Base-by-base conservation (phyloP, 2,888 invertebrate genomes). In the Xylota segnis region DNA sequence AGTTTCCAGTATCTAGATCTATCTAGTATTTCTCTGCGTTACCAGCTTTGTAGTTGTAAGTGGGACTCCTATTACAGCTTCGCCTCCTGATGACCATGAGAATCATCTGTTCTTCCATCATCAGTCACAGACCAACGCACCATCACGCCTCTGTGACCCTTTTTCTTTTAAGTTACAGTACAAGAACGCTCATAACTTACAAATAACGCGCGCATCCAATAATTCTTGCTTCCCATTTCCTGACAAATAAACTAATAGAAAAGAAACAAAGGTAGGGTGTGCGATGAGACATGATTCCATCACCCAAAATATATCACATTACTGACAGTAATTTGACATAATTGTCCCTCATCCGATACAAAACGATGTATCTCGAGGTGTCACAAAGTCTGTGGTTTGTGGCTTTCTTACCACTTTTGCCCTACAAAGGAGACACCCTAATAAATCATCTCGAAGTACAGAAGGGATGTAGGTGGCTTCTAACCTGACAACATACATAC, bases 281-380 rank as follows among this genome's bases (percentile, higher is more conserved):
- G 27, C 3, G 45, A 45, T 29, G 32, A 40, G 27, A 40, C 34
- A 40, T 23, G 37, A 37, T 52, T 27, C 23, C 45, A 23, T 12
- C 50, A 7, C 40, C 3, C 3, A 12, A 40, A 18, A 72, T 72
- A 72, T 72, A 72, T 72, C 71, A 58, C 58, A 47, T 47, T 56
- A 72, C 50, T 72, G 72, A 72, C 72, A 72, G 50, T 72, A 72
- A 72, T 72, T 72, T 72, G 72, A 72, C 72, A 72, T 61, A 61
- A 72, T 61, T 58, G 14, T 71, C 45, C n/a, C 47, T 34, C 58
- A 58, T 58, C 18, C 47, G 18, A 16, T 45, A 29, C 12, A 12
- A 29, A 47, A 12, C 32, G 32, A 47, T 32, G 63, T 32, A 18
- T 47, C 37, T 58, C 23, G 58, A 47, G 34, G 23, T 70, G 68